Evolutionary conservation across 2,797 vertebrate genomes (phyloP), one percentile per base, ranked within the genome.

Genomic region (Enteromius viviparus): DNA sequence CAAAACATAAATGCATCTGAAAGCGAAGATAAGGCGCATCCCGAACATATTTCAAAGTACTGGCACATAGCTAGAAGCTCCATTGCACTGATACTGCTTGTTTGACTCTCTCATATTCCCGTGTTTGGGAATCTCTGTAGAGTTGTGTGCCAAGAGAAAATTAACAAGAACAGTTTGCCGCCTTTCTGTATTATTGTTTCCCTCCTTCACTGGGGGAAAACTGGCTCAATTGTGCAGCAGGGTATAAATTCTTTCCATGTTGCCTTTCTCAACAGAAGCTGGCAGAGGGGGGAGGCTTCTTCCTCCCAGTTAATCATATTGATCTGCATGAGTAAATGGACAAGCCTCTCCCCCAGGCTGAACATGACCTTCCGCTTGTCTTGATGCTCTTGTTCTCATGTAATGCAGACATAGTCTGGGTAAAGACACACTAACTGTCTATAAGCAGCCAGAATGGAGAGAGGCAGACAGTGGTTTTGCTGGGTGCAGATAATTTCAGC

Each of bases 231-330:
- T 58, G 51, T 58, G 64, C 55, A 19, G 23, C 42, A 49, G 55
- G 32, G 53, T 77, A 68, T 84, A 81, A 84, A 85, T 84, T 58
- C 62, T 72, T 55, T n/a, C 60, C 42, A 82, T 42, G 21, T 19
- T 37, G 34, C 23, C n/a, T 55, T 49, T 80, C 7, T 58, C 74
- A 51, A 32, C 26, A 21, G 62, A 62, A 64, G 19, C 64, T 32
- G 47, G 55, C 49, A 49, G 58, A 29, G 51, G 32, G 23, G 72
- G 76, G 12, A 34, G 83, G 49, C 66, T 58, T 65, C 42, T 26
- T 76, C 49, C 45, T 85, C 58, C 68, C 70, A 83, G 55, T 84
- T 78, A 80, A 86, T 84, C 60, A 80, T 80, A 72, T 84, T 84
- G 84, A 86, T 84, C 29, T 80, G 70, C 62, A 62, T 62, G 64